phyloP scores from a whole-genome alignment of 2,888 invertebrate genomes.

The Leptinotarsa juncta region DNA sequence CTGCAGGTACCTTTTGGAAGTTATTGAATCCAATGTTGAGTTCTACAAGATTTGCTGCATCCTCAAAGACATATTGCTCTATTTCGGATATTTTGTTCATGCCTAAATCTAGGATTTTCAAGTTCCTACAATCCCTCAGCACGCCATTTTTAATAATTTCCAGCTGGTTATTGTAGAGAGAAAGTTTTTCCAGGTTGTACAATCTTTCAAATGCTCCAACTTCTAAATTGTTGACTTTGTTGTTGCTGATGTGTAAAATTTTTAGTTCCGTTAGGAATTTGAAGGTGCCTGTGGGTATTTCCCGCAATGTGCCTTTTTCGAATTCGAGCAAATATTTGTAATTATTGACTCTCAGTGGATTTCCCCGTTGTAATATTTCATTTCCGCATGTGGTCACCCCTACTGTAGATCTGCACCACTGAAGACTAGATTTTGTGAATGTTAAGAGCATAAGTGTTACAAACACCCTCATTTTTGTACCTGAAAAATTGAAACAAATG shows the following conservation, averaged over 20 bases:
- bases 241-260: slow-evolving; percentile 34
- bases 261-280: slow-evolving; percentile 36
- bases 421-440: slow-evolving; percentile 9
- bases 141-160: slow-evolving; percentile 21
- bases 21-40: slow-evolving; percentile 42
- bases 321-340: slow-evolving; percentile 39
- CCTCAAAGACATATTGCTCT: slow-evolving; percentile 32
- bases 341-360: slow-evolving; percentile 34
- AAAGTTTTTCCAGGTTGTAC: slow-evolving; percentile 36
- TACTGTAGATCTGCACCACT: slow-evolving; percentile 34
- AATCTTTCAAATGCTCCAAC: slow-evolving; percentile 39
- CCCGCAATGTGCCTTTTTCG: slow-evolving; percentile 22
- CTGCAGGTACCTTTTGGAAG: slow-evolving; percentile 31
- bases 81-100: slow-evolving; percentile 37
- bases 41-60: slow-evolving; percentile 33
- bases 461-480: slow-evolving; percentile 16
- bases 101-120: slow-evolving; percentile 36
- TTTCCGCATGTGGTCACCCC: slow-evolving; percentile 42
- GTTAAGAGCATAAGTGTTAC: background rate
- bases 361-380: slow-evolving; percentile 29
- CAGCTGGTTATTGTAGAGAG: slow-evolving; percentile 37
- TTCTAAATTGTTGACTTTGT: slow-evolving; percentile 36
- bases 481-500: background rate
- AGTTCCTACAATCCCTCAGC: slow-evolving; percentile 34
- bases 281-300: slow-evolving; percentile 36